Evolutionary conservation across 2,888 invertebrate species (phyloP).

Genomic region (Noctua comes): DNA sequence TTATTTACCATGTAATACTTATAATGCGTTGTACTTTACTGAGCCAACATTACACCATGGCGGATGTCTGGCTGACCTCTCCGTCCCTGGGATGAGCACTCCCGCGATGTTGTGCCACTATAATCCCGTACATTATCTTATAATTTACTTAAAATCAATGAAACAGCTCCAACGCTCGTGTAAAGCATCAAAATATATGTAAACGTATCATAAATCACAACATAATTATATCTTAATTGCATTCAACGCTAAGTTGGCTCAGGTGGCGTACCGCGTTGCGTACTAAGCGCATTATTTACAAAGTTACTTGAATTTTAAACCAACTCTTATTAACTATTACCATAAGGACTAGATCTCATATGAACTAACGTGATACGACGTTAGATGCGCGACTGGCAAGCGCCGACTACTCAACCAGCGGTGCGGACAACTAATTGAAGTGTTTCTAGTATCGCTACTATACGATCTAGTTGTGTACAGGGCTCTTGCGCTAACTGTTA

Average conservation of each 20-base stretch:
- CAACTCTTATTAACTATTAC: conserved; percentile 51
- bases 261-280: conserved; percentile 33
- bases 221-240: conserved; percentile 45
- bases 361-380: conserved; percentile 48
- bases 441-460: background rate
- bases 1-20: conserved; percentile 31
- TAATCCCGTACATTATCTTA: conserved; percentile 14
- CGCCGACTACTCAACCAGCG: background rate
- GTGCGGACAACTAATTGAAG: background rate
- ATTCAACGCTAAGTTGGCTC: conserved; percentile 45
- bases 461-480: background rate
- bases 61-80: background rate
- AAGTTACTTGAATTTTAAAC: conserved; percentile 43
- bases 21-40: conserved; percentile 38
- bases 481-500: background rate
- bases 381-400: conserved; percentile 33
- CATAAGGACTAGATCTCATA: conserved; percentile 65
- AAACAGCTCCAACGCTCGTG: conserved; percentile 39
- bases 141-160: conserved; percentile 43
- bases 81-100: background rate
- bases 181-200: conserved; percentile 52
- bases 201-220: conserved; percentile 56
- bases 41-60: conserved; percentile 41
- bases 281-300: conserved; percentile 39
- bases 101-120: conserved; percentile 7